A percentile compares a stretch with the other conserved stretches of the same genome.
Evolutionary conservation across 2,113 vertebrate genomes (phyloP).

Genomic region (Morone chrysops): DNA sequence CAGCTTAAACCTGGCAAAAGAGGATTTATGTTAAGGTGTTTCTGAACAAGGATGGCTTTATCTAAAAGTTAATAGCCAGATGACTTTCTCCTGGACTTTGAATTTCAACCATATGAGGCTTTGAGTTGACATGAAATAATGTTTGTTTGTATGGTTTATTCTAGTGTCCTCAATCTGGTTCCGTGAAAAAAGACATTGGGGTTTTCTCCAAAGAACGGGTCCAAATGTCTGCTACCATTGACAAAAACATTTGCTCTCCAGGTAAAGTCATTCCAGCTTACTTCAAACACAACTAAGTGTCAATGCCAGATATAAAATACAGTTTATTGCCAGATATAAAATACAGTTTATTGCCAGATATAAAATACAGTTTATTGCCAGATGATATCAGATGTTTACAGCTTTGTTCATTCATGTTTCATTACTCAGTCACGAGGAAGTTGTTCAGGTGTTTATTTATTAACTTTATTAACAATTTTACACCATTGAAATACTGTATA

Average conservation of each 20-base stretch:
- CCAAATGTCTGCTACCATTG: constrained; percentile 51
- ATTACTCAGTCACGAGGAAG: neutral
- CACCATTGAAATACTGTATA: neutral
- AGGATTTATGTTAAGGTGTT: neutral
- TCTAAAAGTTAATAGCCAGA: neutral
- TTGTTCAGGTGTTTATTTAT: neutral
- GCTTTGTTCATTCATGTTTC: neutral
- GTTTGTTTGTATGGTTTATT: constrained; percentile 24
- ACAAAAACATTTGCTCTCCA: constrained; percentile 65
- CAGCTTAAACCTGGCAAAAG: neutral
- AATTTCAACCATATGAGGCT: neutral
- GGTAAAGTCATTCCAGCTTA: constrained; percentile 54
- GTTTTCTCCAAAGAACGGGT: constrained; percentile 60
- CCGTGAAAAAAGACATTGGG: constrained; percentile 65
- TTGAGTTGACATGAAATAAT: neutral
- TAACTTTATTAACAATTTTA: too few species aligned
- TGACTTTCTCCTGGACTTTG: neutral
- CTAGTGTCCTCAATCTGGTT: constrained; percentile 61
- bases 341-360: neutral
- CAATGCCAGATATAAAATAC: neutral
- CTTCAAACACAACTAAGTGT: neutral
- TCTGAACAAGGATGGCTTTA: too few species aligned
- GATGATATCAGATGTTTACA: neutral
- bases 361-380: neutral
- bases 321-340: neutral